A percentile compares a stretch with the other conserved stretches of the same genome.
Conservation (phyloP, 2,113 vertebrate genomes). For the Anguilla rostrata region DNA sequence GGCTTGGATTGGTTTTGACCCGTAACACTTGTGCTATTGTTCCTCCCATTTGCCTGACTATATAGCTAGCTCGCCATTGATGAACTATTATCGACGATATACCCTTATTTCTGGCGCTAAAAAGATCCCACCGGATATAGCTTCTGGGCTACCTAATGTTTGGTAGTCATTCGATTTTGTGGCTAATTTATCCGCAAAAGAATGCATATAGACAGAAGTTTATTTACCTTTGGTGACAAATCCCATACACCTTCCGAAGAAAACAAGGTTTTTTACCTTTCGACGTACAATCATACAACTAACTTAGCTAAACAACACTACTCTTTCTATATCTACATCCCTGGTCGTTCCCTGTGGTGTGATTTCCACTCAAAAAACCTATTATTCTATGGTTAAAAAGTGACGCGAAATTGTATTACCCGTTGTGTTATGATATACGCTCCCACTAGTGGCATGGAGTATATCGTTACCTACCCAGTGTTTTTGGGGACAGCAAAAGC, state of each 20-base stretch:
- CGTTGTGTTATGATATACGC: background rate
- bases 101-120: background rate
- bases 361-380: no score
- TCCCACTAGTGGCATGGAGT: slow-evolving; percentile 8
- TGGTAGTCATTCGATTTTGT: background rate
- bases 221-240: background rate
- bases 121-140: background rate
- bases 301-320: background rate
- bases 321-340: background rate
- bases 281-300: background rate
- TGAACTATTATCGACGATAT: background rate
- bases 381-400: background rate
- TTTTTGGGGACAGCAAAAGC: background rate
- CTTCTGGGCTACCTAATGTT: background rate
- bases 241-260: background rate
- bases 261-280: background rate
- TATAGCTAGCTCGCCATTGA: no score
- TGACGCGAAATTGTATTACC: background rate
- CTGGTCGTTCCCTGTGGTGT: background rate
- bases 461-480: background rate
- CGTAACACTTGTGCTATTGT: no score
- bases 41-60: no score
- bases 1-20: no score
- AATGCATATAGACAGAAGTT: background rate
- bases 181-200: background rate